Evolutionary conservation across 2,113 vertebrate species (phyloP).

Genomic region (Delphinapterus leucas): DNA sequence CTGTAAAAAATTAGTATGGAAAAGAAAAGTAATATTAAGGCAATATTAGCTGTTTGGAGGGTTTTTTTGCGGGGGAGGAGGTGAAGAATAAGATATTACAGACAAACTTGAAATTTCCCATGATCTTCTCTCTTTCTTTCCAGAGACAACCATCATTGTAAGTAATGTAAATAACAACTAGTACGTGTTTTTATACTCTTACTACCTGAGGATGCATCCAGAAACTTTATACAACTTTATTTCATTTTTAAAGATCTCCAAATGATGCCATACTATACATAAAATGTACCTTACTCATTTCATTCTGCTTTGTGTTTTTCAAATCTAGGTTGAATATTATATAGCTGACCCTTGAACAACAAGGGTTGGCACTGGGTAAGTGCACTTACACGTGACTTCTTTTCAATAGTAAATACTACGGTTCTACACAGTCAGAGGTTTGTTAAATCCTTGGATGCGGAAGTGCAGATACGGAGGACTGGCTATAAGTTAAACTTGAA

Average conservation of each 20-base stretch:
- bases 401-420: neutral
- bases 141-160: neutral
- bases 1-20: neutral
- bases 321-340: neutral
- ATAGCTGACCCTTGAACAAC: neutral
- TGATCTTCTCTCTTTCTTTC: neutral
- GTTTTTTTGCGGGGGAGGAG: fast-evolving
- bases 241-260: neutral
- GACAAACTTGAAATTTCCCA: neutral
- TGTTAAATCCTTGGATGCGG: neutral
- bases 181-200: neutral
- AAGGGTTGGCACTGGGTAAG: neutral
- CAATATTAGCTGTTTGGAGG: neutral
- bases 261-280: neutral
- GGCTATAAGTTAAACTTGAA: neutral
- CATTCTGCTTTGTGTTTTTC: neutral
- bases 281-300: neutral
- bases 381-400: neutral
- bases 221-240: neutral
- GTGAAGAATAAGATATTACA: neutral
- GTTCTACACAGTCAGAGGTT: neutral
- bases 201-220: neutral
- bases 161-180: neutral
- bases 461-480: neutral
- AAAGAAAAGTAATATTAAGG: neutral